Conservation (phyloP, 2,888 invertebrate genomes). For the Athrips mouffetella region DNA sequence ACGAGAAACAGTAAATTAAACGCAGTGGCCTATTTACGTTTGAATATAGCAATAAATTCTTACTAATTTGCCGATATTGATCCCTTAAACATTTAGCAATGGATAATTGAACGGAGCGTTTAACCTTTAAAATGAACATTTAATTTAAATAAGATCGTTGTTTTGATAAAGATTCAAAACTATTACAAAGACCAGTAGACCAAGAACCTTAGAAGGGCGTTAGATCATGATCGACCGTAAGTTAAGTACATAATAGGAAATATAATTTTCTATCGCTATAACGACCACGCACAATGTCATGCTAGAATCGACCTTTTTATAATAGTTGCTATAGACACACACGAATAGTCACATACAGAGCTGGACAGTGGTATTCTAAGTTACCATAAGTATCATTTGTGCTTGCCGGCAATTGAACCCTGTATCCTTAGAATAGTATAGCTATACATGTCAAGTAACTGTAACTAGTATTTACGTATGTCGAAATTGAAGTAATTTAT, state of each 20-base stretch:
- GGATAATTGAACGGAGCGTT: constrained; percentile 43
- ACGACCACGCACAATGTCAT: too few species aligned
- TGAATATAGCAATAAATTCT: constrained; percentile 30
- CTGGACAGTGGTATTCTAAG: too few species aligned
- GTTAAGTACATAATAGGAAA: too few species aligned
- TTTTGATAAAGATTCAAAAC: constrained; percentile 32
- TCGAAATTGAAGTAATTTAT: constrained; percentile 30
- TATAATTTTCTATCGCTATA: too few species aligned
- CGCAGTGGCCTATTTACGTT: not conserved
- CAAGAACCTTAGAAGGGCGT: constrained; percentile 8
- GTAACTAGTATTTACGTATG: constrained; percentile 20
- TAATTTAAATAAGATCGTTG: constrained; percentile 31
- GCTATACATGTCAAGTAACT: too few species aligned
- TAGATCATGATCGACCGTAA: not conserved
- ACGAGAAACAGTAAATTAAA: not conserved
- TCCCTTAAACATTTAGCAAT: constrained; percentile 38
- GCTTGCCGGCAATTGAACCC: too few species aligned
- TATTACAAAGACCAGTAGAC: too few species aligned
- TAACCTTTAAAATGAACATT: constrained; percentile 43
- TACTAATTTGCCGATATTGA: constrained; percentile 29
- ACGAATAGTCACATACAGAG: not conserved
- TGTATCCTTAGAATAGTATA: too few species aligned
- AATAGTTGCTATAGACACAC: too few species aligned
- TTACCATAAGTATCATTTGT: too few species aligned
- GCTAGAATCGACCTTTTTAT: too few species aligned